Percentiles rank a stretch among this genome's conserved stretches.
phyloP scores from a whole-genome alignment of 2,113 vertebrate genomes.

The Mionectes macconnelli region DNA sequence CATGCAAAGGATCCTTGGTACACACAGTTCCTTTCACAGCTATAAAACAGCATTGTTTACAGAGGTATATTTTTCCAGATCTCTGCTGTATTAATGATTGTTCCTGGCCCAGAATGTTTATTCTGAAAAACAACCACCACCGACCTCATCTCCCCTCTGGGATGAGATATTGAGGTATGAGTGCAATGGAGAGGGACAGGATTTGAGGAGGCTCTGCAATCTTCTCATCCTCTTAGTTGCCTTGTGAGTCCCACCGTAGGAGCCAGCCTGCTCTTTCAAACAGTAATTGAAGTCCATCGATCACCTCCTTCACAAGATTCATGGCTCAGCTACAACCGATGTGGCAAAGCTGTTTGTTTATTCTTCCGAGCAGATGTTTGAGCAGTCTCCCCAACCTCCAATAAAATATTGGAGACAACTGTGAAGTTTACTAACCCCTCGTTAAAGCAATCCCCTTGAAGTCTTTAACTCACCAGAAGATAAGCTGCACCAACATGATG shows the following conservation, averaged over 20 bases:
- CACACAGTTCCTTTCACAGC: background rate
- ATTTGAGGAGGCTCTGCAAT: fast-evolving
- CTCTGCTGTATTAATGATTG: background rate
- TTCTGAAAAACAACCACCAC: background rate
- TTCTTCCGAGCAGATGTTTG: constrained; percentile 59
- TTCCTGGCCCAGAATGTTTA: background rate
- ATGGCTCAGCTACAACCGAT: constrained; percentile 25
- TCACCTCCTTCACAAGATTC: constrained; percentile 39
- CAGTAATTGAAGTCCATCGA: background rate
- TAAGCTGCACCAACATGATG: background rate
- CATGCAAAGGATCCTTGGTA: background rate
- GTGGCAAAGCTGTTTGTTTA: constrained; percentile 62
- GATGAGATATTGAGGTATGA: background rate
- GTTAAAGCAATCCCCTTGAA: constrained; percentile 64
- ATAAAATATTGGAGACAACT: constrained; percentile 62
- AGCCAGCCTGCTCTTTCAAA: background rate
- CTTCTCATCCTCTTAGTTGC: background rate
- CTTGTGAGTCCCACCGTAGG: background rate
- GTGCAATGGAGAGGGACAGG: background rate
- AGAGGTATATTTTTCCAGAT: background rate
- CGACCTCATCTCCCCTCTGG: background rate
- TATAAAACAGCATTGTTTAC: background rate
- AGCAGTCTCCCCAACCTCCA: constrained; percentile 26
- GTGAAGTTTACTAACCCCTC: constrained; percentile 69
- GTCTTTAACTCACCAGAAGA: constrained; percentile 39